phyloP scores from a whole-genome alignment of 2,888 invertebrate species.

The Rhagophthalmus giganteus region DNA sequence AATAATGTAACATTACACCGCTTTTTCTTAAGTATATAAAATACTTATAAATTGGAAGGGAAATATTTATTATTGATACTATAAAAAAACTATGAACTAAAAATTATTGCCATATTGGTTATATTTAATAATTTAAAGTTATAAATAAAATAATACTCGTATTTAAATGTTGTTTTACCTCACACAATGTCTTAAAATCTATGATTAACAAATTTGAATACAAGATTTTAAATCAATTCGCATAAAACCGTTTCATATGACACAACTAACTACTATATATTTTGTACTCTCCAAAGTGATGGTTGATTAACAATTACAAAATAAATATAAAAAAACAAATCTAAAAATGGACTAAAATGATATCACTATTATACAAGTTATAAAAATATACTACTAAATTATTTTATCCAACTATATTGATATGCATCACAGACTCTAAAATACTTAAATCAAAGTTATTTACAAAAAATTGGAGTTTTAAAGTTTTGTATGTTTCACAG shows the following conservation, averaged over 20 bases:
- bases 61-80: too few species aligned
- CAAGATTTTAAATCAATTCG: constrained; percentile 7
- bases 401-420: constrained; percentile 42
- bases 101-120: too few species aligned
- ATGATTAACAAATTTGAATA: background rate
- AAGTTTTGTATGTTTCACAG: constrained; percentile 86
- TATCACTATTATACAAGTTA: constrained; percentile 30
- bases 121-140: too few species aligned
- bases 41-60: too few species aligned
- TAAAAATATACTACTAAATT: constrained; percentile 28
- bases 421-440: constrained; percentile 56
- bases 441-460: constrained; percentile 43
- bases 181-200: too few species aligned
- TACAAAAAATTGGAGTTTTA: constrained; percentile 52
- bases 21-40: too few species aligned
- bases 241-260: constrained; percentile 1
- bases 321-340: constrained; percentile 21
- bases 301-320: constrained; percentile 12
- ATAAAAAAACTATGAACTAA: too few species aligned
- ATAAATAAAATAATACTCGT: too few species aligned
- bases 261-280: too few species aligned
- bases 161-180: too few species aligned
- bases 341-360: constrained; percentile 19
- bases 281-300: constrained; percentile 18
- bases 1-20: too few species aligned